Evolutionary conservation across 2,888 invertebrate species (phyloP).

Genomic region (Neria commutata): DNA sequence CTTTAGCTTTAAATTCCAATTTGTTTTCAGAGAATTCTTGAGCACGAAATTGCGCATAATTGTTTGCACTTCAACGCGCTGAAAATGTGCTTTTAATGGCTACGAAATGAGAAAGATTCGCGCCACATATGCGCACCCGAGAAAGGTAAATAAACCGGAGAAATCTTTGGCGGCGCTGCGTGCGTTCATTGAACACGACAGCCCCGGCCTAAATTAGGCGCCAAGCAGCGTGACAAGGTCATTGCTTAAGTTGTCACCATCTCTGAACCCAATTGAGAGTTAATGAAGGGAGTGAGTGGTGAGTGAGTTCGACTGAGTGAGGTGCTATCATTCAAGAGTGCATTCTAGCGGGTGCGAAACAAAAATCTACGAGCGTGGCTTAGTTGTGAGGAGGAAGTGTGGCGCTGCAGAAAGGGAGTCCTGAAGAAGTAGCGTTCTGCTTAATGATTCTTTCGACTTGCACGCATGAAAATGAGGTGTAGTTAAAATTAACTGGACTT

Average conservation of each 20-base stretch:
- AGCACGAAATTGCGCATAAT: neutral
- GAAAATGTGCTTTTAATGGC: too few relatives aligned
- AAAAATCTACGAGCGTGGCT: neutral
- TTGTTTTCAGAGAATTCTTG: too few relatives aligned
- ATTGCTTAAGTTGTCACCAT: slow-evolving; percentile 48
- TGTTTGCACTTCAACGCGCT: neutral
- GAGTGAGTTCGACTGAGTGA: too few relatives aligned
- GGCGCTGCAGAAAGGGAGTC: too few relatives aligned
- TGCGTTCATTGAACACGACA: slow-evolving; percentile 40
- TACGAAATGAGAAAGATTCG: too few relatives aligned
- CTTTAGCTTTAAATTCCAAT: too few relatives aligned
- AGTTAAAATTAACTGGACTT: neutral
- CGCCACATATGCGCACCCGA: too few relatives aligned
- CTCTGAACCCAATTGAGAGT: slow-evolving; percentile 26
- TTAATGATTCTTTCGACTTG: neutral
- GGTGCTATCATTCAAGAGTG: neutral
- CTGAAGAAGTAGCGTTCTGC: too few relatives aligned
- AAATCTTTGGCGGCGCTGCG: slow-evolving; percentile 26
- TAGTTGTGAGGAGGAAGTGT: too few relatives aligned
- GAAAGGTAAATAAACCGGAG: too few relatives aligned
- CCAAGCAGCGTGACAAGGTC: slow-evolving; percentile 53
- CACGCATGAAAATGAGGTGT: neutral
- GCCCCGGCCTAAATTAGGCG: slow-evolving; percentile 51
- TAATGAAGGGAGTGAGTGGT: too few relatives aligned
- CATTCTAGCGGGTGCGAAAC: neutral